Percentiles rank a stretch among this genome's conserved stretches.
Conservation (phyloP, 92 coral and sea anemone genomes). For the Porites lobata region DNA sequence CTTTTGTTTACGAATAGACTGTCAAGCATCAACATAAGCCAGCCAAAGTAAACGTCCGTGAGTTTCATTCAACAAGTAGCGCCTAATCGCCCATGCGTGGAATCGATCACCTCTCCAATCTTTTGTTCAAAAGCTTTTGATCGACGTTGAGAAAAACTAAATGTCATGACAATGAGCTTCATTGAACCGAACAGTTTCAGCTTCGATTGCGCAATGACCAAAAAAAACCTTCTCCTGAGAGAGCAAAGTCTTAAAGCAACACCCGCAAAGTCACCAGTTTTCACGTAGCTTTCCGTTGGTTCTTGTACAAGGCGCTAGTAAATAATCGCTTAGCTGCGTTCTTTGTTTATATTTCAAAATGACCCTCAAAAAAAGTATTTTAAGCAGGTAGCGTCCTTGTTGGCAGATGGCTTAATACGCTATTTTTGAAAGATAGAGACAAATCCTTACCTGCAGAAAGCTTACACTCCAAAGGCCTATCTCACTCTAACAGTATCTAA, state of each 20-base stretch:
- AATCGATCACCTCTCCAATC: slow-evolving; percentile 19
- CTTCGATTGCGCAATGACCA: slow-evolving; percentile 5
- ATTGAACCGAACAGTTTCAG: background rate
- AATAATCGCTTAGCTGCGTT: slow-evolving; percentile 37
- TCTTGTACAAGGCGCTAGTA: slow-evolving; percentile 31
- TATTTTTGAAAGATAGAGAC: background rate
- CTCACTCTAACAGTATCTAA: background rate
- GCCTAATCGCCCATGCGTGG: slow-evolving; percentile 33
- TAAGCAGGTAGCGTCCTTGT: slow-evolving; percentile 24
- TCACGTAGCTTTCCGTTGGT: background rate
- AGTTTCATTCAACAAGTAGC: slow-evolving; percentile 40
- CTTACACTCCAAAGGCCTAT: background rate
- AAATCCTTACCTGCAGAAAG: background rate
- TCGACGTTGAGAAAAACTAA: slow-evolving; percentile 18
- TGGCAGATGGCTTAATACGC: slow-evolving; percentile 7
- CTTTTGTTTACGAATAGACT: slow-evolving; percentile 29
- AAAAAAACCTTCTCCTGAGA: background rate
- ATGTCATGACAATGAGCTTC: background rate
- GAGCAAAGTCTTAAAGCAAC: background rate
- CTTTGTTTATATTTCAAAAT: slow-evolving; percentile 32
- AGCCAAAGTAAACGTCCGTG: slow-evolving; percentile 9
- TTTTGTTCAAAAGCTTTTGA: slow-evolving; percentile 28
- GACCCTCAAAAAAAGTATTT: slow-evolving; percentile 7
- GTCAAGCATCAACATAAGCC: slow-evolving; percentile 12
- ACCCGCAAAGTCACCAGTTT: slow-evolving; percentile 34